phyloP scores from a whole-genome alignment of 2,113 vertebrate genomes.

The Corythaeola cristata region DNA sequence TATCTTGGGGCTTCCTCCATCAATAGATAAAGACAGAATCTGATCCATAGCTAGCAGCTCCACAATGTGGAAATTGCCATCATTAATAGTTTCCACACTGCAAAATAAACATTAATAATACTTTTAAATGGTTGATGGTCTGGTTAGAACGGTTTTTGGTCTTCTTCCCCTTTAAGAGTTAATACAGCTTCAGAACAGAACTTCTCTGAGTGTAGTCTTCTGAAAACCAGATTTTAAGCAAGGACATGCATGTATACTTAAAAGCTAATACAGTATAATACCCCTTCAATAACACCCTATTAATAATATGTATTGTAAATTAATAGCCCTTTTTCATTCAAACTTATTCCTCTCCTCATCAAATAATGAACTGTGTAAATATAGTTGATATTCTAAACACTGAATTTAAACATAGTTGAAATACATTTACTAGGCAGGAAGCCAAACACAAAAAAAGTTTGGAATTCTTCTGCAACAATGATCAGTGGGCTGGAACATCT shows the following conservation, averaged over 20 bases:
- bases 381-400: neutral
- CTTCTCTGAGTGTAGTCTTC: neutral
- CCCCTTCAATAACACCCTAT: neutral
- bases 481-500: neutral
- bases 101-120: constrained; percentile 38
- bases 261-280: neutral
- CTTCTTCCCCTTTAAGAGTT: neutral
- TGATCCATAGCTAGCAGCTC: constrained; percentile 91
- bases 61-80: constrained; percentile 94
- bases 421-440: neutral
- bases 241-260: neutral
- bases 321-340: neutral
- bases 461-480: neutral
- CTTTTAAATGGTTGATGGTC: neutral
- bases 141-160: neutral
- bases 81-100: constrained; percentile 97
- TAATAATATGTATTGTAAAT: neutral
- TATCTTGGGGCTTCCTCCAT: constrained; percentile 93
- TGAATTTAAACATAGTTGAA: neutral
- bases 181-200: neutral
- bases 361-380: neutral
- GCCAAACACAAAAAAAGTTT: neutral
- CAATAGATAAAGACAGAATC: constrained; percentile 90
- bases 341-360: neutral
- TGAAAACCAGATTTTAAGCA: neutral